Evolutionary conservation across 2,797 vertebrate genomes (phyloP), one percentile per base, ranked within the genome.

Genomic region (Pogonophryne albipinna): DNA sequence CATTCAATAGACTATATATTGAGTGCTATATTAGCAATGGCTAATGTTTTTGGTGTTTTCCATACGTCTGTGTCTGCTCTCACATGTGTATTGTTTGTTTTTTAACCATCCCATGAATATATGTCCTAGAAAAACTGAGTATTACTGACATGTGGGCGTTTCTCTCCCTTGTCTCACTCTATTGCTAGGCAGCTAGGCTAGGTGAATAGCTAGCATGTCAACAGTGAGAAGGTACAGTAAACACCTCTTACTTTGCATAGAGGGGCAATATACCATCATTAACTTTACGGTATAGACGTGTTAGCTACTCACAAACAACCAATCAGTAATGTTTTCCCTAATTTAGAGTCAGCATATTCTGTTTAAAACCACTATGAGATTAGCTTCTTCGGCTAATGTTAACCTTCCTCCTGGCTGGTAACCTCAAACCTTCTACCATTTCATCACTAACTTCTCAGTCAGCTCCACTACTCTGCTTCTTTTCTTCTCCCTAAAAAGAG

Each of bases 401-500:
- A 80, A 76, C 77, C 81, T 83, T 69, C 75, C 66, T 84, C 56
- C 69, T 88, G 78, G 59, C 83, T 75, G 12, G 44, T 82, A 89
- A 91, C 89, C 89, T 90, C 87, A 91, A 92, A 92, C 87, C 86
- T 93, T 88, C 84, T 92, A 92, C 80, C 81, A 91, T 87, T 85
- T 94, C 91, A 93, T 94, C 94, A 97, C 97, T 97, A 97, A 98
- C 97, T 97, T 96, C 95, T 97, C 95, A 95, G 96, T 94, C 96
- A 95, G 96, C 96, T 97, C 97, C 96, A 97, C 97, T 97, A 97
- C 94, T 96, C 96, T 97, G 94, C 95, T 96, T 97, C 95, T 97
- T 97, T 98, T 97, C 97, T 97, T 97, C 97, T 97, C 97, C 97
- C 97, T 98, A 97, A 95, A 97, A 94, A 91, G 93, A 97, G 96